phyloP scores from a whole-genome alignment of 2,888 invertebrate genomes.

The Desoria tigrina region DNA sequence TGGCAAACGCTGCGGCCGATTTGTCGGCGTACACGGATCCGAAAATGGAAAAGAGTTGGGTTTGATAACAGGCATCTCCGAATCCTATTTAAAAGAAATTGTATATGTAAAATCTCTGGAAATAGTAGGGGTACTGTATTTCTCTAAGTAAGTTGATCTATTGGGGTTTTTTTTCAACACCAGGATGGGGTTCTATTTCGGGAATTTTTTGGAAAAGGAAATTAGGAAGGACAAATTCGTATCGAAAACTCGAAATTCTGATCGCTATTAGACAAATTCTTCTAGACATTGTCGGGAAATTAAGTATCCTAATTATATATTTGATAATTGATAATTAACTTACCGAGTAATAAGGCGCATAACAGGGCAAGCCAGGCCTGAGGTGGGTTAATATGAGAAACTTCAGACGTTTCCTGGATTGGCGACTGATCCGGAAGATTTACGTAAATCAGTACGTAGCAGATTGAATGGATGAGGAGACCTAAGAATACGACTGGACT shows the following conservation, averaged over 20 bases:
- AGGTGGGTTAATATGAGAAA: constrained; percentile 49
- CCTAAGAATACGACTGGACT: constrained; percentile 89
- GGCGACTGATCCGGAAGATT: constrained; percentile 84
- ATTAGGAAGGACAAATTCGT: no score
- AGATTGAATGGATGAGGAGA: constrained; percentile 75
- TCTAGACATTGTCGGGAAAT: no score
- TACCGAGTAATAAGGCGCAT: constrained; percentile 85
- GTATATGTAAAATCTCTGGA: no score
- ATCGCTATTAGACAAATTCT: no score
- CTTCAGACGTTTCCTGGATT: constrained; percentile 65
- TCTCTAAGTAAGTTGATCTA: not conserved
- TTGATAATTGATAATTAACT: not conserved
- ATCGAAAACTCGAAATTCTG: no score
- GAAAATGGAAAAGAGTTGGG: constrained; percentile 89
- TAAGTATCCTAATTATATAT: no score
- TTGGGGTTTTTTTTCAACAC: not conserved
- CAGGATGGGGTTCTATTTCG: no score
- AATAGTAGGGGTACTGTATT: not conserved
- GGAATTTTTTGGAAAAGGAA: no score
- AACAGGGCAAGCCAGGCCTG: constrained; percentile 66
- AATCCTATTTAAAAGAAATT: constrained; percentile 61
- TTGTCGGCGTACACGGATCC: constrained; percentile 85
- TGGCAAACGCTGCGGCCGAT: constrained; percentile 93
- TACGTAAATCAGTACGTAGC: constrained; percentile 82
- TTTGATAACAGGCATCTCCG: constrained; percentile 97